A percentile compares a stretch with the other conserved stretches of the same genome.
Conservation (phyloP, 2,888 invertebrate species). For the Herminia tarsipennalis region DNA sequence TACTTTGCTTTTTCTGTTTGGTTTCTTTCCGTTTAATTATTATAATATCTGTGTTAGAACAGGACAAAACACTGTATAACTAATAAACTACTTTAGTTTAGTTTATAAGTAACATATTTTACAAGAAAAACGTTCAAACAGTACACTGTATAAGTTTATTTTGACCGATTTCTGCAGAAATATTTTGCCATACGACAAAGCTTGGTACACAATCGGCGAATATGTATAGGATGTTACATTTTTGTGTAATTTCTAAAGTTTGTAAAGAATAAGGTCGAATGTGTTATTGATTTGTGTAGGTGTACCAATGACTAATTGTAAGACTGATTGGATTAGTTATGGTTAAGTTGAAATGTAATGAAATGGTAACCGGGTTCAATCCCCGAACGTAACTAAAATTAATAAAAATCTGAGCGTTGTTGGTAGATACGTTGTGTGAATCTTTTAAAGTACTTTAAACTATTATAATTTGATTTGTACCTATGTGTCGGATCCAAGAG, state of each 20-base stretch:
- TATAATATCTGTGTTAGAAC: background rate
- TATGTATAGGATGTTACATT: slow-evolving; percentile 18
- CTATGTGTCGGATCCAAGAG: no score
- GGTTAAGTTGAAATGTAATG: no score
- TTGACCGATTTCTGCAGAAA: slow-evolving; percentile 37
- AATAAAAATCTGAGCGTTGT: no score
- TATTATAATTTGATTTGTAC: no score
- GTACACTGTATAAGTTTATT: slow-evolving; percentile 12
- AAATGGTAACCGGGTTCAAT: no score
- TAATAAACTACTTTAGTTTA: background rate
- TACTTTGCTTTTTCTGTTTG: background rate
- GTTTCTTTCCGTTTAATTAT: background rate
- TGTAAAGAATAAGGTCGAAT: background rate
- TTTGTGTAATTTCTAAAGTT: background rate
- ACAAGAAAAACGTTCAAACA: slow-evolving; percentile 16
- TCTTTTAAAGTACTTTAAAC: no score
- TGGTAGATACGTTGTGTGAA: background rate
- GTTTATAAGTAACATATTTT: background rate
- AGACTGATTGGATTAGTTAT: no score
- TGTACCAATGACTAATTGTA: no score
- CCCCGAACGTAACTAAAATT: no score
- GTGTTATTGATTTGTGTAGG: no score
- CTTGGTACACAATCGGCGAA: slow-evolving; percentile 10
- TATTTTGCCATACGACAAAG: slow-evolving; percentile 25
- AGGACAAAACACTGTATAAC: background rate